These are phyloP conservation scores for Lasioglossum albipes DNA, from an alignment of 1,140 invertebrate genomes.

Conservation along the genomic window DNA sequence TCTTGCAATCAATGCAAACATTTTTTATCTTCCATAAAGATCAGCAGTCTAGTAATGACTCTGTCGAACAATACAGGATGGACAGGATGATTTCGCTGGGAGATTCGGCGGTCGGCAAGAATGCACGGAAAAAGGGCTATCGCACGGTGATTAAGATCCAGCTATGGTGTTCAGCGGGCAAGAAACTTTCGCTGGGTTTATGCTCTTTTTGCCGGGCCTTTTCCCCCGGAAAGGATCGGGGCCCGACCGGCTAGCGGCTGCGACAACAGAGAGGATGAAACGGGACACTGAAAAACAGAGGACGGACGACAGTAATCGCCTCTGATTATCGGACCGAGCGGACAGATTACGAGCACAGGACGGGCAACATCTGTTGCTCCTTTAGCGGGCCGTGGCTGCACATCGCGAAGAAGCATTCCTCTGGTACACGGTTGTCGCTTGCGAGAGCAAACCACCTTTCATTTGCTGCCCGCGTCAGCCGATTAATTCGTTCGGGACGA, in stretches of 20 bases:
- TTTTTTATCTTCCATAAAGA: no score
- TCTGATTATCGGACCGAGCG: slow-evolving; percentile 66
- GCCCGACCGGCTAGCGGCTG: slow-evolving; percentile 22
- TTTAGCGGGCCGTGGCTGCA: slow-evolving; percentile 14
- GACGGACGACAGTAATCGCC: slow-evolving; percentile 69
- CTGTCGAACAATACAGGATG: no score
- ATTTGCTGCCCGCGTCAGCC: neutral
- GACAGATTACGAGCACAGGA: neutral
- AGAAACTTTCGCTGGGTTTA: slow-evolving; percentile 18
- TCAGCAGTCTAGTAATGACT: neutral
- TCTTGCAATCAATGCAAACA: no score
- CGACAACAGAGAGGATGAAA: slow-evolving; percentile 51
- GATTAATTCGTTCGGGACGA: neutral
- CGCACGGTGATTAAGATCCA: slow-evolving; percentile 35
- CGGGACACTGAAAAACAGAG: slow-evolving; percentile 60
- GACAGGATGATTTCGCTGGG: neutral
- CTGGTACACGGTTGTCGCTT: neutral
- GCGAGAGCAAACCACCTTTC: neutral
- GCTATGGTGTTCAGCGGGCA: slow-evolving; percentile 10
- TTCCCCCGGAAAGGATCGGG: slow-evolving; percentile 40
- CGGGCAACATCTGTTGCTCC: slow-evolving; percentile 22
- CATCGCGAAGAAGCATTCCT: slow-evolving; percentile 4
- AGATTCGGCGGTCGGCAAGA: neutral
- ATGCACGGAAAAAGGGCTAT: slow-evolving; percentile 9
- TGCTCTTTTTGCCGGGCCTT: slow-evolving; percentile 32